Base-by-base conservation (phyloP, 2,797 vertebrate species). In the Hybognathus amarus region DNA sequence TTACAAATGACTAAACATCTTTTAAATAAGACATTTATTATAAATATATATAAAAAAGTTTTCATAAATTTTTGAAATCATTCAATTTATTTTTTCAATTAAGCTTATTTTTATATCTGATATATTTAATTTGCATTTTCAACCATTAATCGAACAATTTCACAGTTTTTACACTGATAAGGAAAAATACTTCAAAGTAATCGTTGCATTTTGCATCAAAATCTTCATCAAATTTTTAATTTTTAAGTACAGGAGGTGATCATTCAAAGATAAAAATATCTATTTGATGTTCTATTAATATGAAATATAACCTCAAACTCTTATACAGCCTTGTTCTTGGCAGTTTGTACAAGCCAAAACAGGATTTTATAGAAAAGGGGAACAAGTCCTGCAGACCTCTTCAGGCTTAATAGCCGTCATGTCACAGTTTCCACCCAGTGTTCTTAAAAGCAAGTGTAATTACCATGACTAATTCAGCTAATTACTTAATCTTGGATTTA, bases 381-480 rank as follows among this genome's bases (percentile, higher is more conserved):
- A 87, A 85, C 69, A 74, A 88, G 54, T 74, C 63, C 56, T 77
- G 82, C 63, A 83, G 59, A 74, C 38, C 63, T 80, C 77, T 61
- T 66, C 50, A 33, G 56, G 33, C 61, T 71, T 54, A 52, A 56
- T 82, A 20, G 61, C 70, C 52, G 63, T 79, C 77, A 67, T 38
- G 61, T 75, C 71, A 82, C 74, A 77, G 20, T 70, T 85, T 73
- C 64, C 78, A 83, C 54, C 74, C 75, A 73, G 40, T 78, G 42
- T 61, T 78, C 50, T 69, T 70, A 70, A 77, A 83, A 77, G 61
- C 82, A 77, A 77, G 30, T 33, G 30, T 70, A 75, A 61, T 83
- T 78, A 33, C 79, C 38, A 13, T 77, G 74, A 83, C 40, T 78
- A 50, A 71, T 83, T 69, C 30, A 22, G 24, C 13, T 63, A 78